Conservation (phyloP, 2,888 invertebrate species). For the Xylota sylvarum region DNA sequence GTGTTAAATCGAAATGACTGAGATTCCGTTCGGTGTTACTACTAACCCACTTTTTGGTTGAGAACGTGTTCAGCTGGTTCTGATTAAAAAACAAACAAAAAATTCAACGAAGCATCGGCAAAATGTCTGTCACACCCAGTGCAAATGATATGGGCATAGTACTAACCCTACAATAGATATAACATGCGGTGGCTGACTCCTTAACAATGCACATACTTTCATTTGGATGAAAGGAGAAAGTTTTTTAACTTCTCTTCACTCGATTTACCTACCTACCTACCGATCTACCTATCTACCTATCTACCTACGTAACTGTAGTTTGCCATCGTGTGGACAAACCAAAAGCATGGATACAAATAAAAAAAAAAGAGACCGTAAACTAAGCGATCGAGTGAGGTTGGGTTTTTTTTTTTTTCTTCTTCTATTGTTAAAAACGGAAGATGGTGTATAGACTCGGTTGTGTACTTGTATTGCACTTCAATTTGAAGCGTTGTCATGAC, state of each 20-base stretch:
- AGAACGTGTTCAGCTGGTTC: slow-evolving; percentile 57
- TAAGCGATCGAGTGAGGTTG: slow-evolving; percentile 22
- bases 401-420: background rate
- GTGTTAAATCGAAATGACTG: slow-evolving; percentile 30
- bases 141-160: slow-evolving; percentile 31
- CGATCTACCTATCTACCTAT: background rate
- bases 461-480: slow-evolving; percentile 2
- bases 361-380: slow-evolving; percentile 34
- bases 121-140: slow-evolving; percentile 43
- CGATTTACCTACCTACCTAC: slow-evolving; percentile 19
- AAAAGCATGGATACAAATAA: slow-evolving; percentile 33
- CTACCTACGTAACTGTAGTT: slow-evolving; percentile 19
- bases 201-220: slow-evolving; percentile 62
- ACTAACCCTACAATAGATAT: slow-evolving; percentile 26
- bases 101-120: background rate
- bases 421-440: slow-evolving; percentile 18
- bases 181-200: slow-evolving; percentile 32
- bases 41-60: slow-evolving; percentile 67
- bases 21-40: slow-evolving; percentile 56
- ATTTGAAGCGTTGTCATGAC: slow-evolving; percentile 15
- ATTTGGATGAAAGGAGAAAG: slow-evolving; percentile 71
- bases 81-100: slow-evolving; percentile 48
- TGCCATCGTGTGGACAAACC: slow-evolving; percentile 17
- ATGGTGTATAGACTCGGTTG: no score
- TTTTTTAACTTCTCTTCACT: slow-evolving; percentile 43